A percentile compares a stretch with the other conserved stretches of the same genome.
Evolutionary conservation across 2,113 vertebrate genomes (phyloP).

Genomic region (Riparia riparia): DNA sequence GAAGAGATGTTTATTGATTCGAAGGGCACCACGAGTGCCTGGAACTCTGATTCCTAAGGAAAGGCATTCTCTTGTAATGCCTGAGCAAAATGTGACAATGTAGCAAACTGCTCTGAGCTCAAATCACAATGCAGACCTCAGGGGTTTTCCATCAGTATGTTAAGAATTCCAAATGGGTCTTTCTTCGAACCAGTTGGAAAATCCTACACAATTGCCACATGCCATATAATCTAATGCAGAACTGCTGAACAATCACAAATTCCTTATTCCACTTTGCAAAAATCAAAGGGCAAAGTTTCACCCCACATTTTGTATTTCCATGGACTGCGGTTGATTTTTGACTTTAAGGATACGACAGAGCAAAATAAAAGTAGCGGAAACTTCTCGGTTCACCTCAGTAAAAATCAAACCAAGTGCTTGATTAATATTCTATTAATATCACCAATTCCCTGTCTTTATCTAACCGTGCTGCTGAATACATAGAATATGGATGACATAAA

Average conservation of each 20-base stretch:
- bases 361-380: neutral
- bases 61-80: neutral
- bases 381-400: neutral
- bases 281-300: neutral
- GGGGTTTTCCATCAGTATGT: neutral
- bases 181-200: neutral
- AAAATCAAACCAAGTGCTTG: neutral
- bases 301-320: neutral
- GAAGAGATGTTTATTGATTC: neutral
- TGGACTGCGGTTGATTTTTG: neutral
- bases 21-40: neutral
- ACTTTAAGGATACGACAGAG: neutral
- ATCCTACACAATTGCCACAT: neutral
- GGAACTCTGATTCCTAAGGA: neutral
- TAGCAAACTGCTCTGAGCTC: neutral
- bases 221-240: neutral
- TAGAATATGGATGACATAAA: neutral
- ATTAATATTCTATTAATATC: neutral
- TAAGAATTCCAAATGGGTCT: neutral
- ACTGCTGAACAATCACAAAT: neutral
- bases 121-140: neutral
- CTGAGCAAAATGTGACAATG: neutral
- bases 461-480: neutral
- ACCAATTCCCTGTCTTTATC: neutral
- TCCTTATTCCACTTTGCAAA: neutral